Percentiles rank a stretch among this genome's conserved stretches.
Evolutionary conservation across 2,113 vertebrate genomes (phyloP).

Genomic region (Enhydra lutris): DNA sequence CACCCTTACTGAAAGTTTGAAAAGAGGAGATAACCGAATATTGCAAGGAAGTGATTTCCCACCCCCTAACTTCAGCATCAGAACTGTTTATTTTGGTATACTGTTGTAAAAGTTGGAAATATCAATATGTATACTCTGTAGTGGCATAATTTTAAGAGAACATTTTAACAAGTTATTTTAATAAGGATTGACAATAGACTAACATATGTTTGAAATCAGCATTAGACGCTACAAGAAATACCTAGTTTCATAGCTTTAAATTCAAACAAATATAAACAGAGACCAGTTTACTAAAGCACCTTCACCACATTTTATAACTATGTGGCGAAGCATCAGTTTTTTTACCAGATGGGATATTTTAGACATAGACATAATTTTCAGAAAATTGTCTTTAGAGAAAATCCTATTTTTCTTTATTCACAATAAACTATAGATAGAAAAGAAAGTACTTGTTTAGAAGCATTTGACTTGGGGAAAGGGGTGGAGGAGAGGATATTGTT

Average conservation of each 20-base stretch:
- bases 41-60: background rate
- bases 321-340: background rate
- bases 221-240: background rate
- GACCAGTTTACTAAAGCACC: background rate
- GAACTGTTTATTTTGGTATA: background rate
- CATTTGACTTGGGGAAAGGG: background rate
- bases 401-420: background rate
- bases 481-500: background rate
- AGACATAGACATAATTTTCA: background rate
- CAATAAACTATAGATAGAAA: background rate
- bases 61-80: background rate
- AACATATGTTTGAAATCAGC: constrained; percentile 22
- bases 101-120: constrained; percentile 26
- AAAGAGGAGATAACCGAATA: background rate
- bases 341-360: background rate
- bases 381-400: background rate
- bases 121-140: background rate
- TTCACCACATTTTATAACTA: background rate
- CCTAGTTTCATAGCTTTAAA: background rate
- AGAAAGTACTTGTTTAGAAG: background rate
- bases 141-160: background rate
- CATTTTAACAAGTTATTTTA: constrained; percentile 13
- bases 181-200: background rate
- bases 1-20: background rate
- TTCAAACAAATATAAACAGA: background rate